Evolutionary conservation across 1,140 invertebrate genomes (phyloP).

Genomic region (Streblospio benedicti): DNA sequence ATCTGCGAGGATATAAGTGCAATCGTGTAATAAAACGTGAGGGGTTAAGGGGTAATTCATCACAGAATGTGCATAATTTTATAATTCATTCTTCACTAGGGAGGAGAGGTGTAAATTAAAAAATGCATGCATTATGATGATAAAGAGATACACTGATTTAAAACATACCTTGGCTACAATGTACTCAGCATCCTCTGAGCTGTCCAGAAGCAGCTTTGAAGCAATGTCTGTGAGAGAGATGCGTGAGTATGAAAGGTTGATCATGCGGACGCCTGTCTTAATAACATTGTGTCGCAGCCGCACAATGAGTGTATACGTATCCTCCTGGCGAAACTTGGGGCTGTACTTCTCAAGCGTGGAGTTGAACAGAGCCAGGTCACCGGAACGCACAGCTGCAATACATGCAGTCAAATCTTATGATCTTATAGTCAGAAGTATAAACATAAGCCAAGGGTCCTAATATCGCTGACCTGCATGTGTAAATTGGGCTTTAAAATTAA

Average conservation of each 20-base stretch:
- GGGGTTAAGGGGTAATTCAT: no score
- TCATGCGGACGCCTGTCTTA: conserved; percentile 94
- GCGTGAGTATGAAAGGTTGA: conserved; percentile 90
- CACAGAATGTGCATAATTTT: no score
- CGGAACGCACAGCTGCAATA: conserved; percentile 74
- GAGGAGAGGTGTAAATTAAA: no score
- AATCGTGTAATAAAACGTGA: no score
- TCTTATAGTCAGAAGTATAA: conserved; percentile 9
- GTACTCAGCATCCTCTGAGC: conserved; percentile 95
- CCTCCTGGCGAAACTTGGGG: conserved; percentile 57
- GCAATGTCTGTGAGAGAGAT: conserved; percentile 93
- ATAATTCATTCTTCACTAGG: no score
- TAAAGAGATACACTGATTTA: no score
- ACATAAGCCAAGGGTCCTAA: no score
- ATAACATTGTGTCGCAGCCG: conserved; percentile 93
- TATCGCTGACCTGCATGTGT: no score
- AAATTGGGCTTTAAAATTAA: no score
- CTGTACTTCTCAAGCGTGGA: conserved; percentile 75
- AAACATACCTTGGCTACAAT: conserved; percentile 80
- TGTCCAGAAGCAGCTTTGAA: conserved; percentile 82
- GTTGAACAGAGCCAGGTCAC: conserved; percentile 87
- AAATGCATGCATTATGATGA: not conserved
- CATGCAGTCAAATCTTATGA: conserved; percentile 10
- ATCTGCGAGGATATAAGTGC: no score
- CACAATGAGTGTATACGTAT: conserved; percentile 90